Conservation (phyloP, 2,797 vertebrate genomes). For the Cynodonichthys magdalenae region DNA sequence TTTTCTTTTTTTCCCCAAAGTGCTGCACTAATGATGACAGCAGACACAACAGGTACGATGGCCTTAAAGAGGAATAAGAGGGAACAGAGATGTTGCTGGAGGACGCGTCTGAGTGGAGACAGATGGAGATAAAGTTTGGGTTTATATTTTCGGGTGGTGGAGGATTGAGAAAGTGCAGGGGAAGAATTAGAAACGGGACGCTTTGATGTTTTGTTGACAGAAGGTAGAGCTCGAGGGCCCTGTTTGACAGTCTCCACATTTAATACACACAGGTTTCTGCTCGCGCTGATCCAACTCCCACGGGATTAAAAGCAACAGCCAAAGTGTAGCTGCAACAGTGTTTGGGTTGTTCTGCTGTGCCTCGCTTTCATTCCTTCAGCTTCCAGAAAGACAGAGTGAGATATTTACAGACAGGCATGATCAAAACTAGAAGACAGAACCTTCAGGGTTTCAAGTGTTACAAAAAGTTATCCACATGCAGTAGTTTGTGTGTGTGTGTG, state of each 20-base stretch:
- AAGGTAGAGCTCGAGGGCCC: slow-evolving; percentile 32
- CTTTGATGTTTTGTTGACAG: slow-evolving; percentile 62
- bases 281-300: slow-evolving; percentile 27
- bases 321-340: slow-evolving; percentile 10
- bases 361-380: slow-evolving; percentile 31
- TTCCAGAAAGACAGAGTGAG: slow-evolving; percentile 20
- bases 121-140: slow-evolving; percentile 32
- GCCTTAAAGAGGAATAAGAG: slow-evolving; percentile 10
- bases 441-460: not conserved
- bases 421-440: slow-evolving; percentile 26
- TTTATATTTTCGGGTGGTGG: slow-evolving; percentile 25
- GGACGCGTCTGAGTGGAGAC: slow-evolving; percentile 25
- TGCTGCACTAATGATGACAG: slow-evolving; percentile 30
- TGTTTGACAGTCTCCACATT: slow-evolving; percentile 43
- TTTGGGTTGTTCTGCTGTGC: slow-evolving; percentile 32
- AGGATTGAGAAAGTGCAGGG: slow-evolving; percentile 38
- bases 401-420: slow-evolving; percentile 37
- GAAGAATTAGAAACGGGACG: slow-evolving; percentile 30
- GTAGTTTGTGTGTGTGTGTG: not conserved
- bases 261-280: slow-evolving; percentile 36
- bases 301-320: slow-evolving; percentile 46
- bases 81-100: slow-evolving; percentile 27
- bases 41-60: slow-evolving; percentile 20
- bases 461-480: not conserved
- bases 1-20: slow-evolving; percentile 1